These are phyloP conservation scores for Acleris sparsana DNA, from an alignment of 2,888 invertebrate species.

Conservation along the genomic window DNA sequence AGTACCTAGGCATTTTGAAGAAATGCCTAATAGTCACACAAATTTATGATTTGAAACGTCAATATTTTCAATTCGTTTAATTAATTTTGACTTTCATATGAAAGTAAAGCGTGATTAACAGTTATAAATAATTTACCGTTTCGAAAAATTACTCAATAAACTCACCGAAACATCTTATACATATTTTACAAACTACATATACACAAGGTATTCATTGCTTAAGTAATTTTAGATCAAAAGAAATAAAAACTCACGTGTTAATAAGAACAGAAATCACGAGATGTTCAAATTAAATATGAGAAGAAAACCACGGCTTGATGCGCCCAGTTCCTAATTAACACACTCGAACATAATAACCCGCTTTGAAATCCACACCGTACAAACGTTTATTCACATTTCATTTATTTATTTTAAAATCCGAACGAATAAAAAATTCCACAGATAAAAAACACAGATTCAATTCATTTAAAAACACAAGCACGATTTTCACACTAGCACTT, in stretches of 20 bases:
- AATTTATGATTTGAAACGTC: too few relatives aligned
- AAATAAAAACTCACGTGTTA: conserved; percentile 11
- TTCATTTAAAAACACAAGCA: conserved; percentile 17
- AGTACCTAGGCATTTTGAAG: too few relatives aligned
- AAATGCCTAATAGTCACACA: too few relatives aligned
- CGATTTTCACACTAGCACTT: conserved; percentile 18
- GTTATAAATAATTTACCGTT: too few relatives aligned
- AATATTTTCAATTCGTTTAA: too few relatives aligned
- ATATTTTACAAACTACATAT: too few relatives aligned
- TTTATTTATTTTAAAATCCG: conserved; percentile 4
- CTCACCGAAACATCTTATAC: too few relatives aligned
- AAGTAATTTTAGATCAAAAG: too few relatives aligned
- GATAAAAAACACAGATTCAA: conserved; percentile 10
- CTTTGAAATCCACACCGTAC: conserved; percentile 27
- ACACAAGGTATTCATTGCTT: too few relatives aligned
- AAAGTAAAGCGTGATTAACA: too few relatives aligned
- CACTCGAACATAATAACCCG: conserved; percentile 23
- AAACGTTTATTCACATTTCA: conserved; percentile 14
- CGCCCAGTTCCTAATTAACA: conserved; percentile 31
- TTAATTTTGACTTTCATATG: too few relatives aligned
- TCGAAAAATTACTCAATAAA: too few relatives aligned
- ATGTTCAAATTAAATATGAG: conserved; percentile 15
- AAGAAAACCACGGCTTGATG: conserved; percentile 16
- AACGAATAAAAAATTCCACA: conserved; percentile 8
- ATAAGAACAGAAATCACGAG: background rate